Evolutionary conservation across 1,140 invertebrate genomes (phyloP).

Genomic region (Eriocheir sinensis): DNA sequence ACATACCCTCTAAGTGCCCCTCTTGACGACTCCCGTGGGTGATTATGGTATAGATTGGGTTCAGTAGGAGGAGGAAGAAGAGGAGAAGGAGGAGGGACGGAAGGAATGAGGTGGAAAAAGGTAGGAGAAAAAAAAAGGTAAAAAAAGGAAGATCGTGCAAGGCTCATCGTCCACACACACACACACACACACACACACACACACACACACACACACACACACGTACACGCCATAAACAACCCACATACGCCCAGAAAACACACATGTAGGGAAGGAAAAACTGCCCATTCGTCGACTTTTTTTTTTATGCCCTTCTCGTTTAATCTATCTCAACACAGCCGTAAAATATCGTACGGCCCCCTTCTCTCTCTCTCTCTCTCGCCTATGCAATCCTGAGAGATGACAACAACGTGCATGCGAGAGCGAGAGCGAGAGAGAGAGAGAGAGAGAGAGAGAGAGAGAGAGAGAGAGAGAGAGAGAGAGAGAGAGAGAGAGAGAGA

Average conservation of each 20-base stretch:
- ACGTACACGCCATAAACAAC: background rate
- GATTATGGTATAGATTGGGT: constrained; percentile 4
- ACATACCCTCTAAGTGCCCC: background rate
- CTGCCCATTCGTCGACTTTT: background rate
- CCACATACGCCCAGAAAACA: background rate
- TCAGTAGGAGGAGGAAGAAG: background rate
- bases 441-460: constrained; percentile 25
- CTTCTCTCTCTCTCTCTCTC: no score
- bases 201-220: no score
- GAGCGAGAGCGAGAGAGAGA: background rate
- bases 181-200: background rate
- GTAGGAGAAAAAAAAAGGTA: background rate
- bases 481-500: constrained; percentile 13
- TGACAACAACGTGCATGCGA: background rate
- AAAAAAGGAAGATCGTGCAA: background rate
- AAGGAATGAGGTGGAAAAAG: background rate
- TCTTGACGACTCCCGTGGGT: background rate
- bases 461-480: background rate
- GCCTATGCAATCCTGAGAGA: no score
- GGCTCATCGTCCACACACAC: no score
- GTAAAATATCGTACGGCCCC: no score
- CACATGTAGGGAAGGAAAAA: no score
- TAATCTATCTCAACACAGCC: background rate
- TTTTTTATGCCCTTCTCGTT: background rate
- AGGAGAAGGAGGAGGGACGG: background rate